phyloP scores from a whole-genome alignment of 2,797 vertebrate genomes.

The Philypnodon macrostomus region DNA sequence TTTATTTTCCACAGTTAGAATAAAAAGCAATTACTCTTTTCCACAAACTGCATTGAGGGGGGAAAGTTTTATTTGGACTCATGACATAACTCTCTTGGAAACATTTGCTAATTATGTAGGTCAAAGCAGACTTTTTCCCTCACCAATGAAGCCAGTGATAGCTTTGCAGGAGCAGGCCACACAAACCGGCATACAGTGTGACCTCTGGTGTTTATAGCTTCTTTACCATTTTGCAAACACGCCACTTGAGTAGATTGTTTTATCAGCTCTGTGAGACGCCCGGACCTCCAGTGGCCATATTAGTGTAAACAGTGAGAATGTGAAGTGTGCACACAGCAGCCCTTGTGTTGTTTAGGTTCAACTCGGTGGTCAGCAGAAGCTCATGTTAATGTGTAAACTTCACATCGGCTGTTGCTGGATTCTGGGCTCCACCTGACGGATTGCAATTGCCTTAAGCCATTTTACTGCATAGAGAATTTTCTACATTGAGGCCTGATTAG shows the following conservation, averaged over 20 bases:
- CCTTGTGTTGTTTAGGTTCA: constrained; percentile 31
- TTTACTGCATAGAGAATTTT: constrained; percentile 35
- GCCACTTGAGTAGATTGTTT: constrained; percentile 29
- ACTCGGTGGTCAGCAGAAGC: constrained; percentile 37
- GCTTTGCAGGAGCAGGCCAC: constrained; percentile 6
- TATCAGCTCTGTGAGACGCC: constrained; percentile 1
- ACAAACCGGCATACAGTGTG: constrained; percentile 15
- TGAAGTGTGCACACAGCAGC: constrained; percentile 25
- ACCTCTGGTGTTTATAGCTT: constrained; percentile 15
- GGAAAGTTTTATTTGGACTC: constrained; percentile 24
- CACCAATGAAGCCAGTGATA: constrained; percentile 1
- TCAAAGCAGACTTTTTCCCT: constrained; percentile 15
- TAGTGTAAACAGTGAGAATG: constrained; percentile 31
- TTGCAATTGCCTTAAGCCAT: constrained; percentile 40
- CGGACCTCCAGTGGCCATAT: constrained; percentile 13
- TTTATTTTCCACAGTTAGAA: constrained; percentile 37
- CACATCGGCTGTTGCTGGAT: constrained; percentile 36
- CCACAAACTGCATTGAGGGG: constrained; percentile 19
- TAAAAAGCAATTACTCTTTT: constrained; percentile 27
- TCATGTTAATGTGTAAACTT: constrained; percentile 51
- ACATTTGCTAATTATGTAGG: constrained; percentile 22
- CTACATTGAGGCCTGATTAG: constrained; percentile 23
- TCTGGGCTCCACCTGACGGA: constrained; percentile 51
- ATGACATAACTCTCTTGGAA: constrained; percentile 14
- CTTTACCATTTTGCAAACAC: constrained; percentile 17